Conservation (phyloP, 2,113 vertebrate species). For the Pachypanchax playfairii region DNA sequence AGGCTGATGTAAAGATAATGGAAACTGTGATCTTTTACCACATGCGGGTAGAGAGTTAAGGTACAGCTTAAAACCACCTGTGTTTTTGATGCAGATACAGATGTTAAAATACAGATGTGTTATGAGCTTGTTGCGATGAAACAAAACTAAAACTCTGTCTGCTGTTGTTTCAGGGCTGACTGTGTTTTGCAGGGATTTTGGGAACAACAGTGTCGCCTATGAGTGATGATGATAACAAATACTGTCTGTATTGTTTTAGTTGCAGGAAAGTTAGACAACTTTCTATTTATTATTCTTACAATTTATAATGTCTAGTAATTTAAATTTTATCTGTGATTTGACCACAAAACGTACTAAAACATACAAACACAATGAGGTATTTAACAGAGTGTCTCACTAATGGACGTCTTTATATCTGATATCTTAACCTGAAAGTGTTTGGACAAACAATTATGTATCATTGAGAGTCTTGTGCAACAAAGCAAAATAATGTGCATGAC, state of each 20-base stretch:
- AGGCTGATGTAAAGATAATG: background rate
- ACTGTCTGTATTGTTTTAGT: background rate
- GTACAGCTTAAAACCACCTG: background rate
- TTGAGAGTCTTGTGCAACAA: background rate
- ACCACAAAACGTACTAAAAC: background rate
- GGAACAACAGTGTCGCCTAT: constrained; percentile 14
- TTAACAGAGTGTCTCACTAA: no score
- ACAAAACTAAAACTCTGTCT: constrained; percentile 23
- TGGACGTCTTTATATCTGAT: no score
- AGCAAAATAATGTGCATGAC: background rate
- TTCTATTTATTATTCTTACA: no score
- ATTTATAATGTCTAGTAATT: background rate
- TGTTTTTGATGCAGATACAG: background rate
- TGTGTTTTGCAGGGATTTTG: background rate
- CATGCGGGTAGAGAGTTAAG: background rate
- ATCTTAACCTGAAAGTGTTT: background rate
- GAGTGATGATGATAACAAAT: constrained; percentile 26
- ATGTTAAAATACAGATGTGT: background rate
- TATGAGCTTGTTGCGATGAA: no score
- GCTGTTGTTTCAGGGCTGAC: constrained; percentile 25
- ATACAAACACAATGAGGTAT: background rate
- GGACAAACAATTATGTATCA: background rate
- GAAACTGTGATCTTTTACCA: background rate
- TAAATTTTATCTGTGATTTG: background rate
- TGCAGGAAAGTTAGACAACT: no score